Evolutionary conservation across 2,888 invertebrate species (phyloP).

Genomic region (Calameuta idolon): DNA sequence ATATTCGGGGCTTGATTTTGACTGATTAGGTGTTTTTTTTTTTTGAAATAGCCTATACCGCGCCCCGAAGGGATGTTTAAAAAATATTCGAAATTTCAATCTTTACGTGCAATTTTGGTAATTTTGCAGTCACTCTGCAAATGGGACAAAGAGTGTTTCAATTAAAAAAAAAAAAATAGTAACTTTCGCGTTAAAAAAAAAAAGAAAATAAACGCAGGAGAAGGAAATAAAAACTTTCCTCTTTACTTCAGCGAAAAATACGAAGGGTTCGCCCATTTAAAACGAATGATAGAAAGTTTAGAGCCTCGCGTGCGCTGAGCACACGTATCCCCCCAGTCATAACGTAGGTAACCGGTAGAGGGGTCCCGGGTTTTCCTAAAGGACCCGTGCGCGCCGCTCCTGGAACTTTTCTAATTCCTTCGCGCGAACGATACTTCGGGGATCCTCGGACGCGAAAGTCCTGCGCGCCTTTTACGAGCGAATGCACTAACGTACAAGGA

Average conservation of each 20-base stretch:
- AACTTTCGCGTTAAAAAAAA: not conserved
- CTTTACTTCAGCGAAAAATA: constrained; percentile 16
- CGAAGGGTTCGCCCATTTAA: constrained; percentile 12
- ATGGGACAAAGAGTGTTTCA: too few relatives aligned
- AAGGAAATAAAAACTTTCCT: constrained; percentile 21
- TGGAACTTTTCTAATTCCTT: constrained; percentile 20
- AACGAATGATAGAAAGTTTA: constrained; percentile 18
- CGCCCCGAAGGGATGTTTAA: too few relatives aligned
- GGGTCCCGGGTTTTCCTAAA: not conserved
- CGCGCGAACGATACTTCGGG: constrained; percentile 14
- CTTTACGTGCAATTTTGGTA: too few relatives aligned
- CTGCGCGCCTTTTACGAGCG: not conserved
- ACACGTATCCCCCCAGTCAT: not conserved
- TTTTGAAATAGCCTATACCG: too few relatives aligned
- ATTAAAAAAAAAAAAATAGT: not conserved
- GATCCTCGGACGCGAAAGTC: constrained; percentile 20
- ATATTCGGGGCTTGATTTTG: not conserved
- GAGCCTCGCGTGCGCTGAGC: not conserved
- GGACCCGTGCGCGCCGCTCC: constrained; percentile 4
- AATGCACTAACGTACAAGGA: not conserved
- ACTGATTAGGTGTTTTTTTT: too few relatives aligned
- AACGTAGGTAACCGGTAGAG: not conserved
- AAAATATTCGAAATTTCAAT: too few relatives aligned
- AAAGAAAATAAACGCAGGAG: not conserved
- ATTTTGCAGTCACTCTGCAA: too few relatives aligned